phyloP scores from a whole-genome alignment of 2,113 vertebrate genomes.

The Zeus faber region DNA sequence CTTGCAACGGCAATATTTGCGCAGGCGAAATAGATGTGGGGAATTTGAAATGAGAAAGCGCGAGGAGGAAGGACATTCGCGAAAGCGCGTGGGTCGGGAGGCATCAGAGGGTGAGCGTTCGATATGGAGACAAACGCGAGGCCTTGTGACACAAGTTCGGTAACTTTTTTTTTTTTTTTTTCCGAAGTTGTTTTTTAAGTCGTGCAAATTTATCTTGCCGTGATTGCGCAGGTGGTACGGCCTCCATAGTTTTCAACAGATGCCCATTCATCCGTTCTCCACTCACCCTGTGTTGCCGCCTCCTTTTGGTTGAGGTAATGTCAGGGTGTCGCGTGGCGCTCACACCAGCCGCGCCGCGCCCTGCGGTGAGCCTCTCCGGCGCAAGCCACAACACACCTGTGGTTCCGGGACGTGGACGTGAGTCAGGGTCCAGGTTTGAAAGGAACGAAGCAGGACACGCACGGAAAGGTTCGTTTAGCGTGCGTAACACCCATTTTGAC shows the following conservation, averaged over 20 bases:
- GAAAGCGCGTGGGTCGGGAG: too few species aligned
- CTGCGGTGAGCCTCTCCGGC: constrained; percentile 45
- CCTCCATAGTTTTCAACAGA: too few species aligned
- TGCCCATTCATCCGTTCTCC: too few species aligned
- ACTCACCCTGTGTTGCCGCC: constrained; percentile 39
- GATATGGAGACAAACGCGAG: neutral
- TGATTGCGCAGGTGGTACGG: too few species aligned
- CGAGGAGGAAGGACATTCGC: too few species aligned
- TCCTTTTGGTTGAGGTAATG: constrained; percentile 44
- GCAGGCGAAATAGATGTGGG: constrained; percentile 35
- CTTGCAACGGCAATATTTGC: constrained; percentile 49
- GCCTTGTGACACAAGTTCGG: too few species aligned
- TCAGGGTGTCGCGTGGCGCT: constrained; percentile 41
- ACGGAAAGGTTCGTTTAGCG: constrained; percentile 16
- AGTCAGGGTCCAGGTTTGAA: constrained; percentile 53
- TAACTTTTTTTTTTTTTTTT: too few species aligned
- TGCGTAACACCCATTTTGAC: too few species aligned
- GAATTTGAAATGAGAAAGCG: too few species aligned
- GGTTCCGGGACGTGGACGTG: constrained; percentile 49
- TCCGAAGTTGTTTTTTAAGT: too few species aligned
- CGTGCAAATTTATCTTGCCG: too few species aligned
- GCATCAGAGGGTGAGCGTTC: constrained; percentile 15
- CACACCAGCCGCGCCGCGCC: constrained; percentile 48
- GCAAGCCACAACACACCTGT: constrained; percentile 47
- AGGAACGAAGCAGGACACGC: constrained; percentile 17